Evolutionary conservation across 2,113 vertebrate genomes (phyloP), one percentile per base, ranked within the genome.

Genomic region (Sinocyclocheilus rhinocerous): DNA sequence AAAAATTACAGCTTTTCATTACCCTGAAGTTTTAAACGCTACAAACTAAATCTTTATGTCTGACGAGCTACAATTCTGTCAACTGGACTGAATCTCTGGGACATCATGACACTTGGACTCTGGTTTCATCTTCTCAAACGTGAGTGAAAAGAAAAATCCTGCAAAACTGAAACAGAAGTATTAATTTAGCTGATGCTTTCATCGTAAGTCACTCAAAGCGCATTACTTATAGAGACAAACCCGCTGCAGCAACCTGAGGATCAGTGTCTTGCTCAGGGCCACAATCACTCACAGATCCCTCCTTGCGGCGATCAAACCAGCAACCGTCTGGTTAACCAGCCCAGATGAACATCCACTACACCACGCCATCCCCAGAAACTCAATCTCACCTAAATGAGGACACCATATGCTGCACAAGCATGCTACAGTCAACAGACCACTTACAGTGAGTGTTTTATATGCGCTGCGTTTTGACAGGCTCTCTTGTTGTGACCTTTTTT

Each of bases 351-450:
- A 45, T 18, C 33, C 22, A 26, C 6, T 29, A 48, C 3, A 0
- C 6, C 16, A 33, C 26, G 15, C 15, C 16, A 36, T 79, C n/a
- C 61, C 7, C 61, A 48, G 18, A 67, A 26, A 67, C 79, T 76
- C 22, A 20, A 67, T 76, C 61, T 11, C 76, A 86, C 39, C 67
- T 86, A 86, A 85, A 88, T 83, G 80, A 86, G 84, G 75, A 72
- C 87, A 83, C 79, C 76, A 75, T 82, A 88, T 88, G 84, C 73
- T 75, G 73, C 73, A 59, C 87, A 61, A 67, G 73, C 63, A 50
- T 59, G 78, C 73, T 77, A 22, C 77, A 81, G 85, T 39, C 48
- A 87, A 67, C 81, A 79, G 10, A 15, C 22, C 50, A 67, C 55
- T n/a, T 79, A 15, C 26, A 79, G 18, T 59, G 77, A 79, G 26